Evolutionary conservation across 1,140 invertebrate species (phyloP).

Genomic region (Ceratoteleas bidentatus): DNA sequence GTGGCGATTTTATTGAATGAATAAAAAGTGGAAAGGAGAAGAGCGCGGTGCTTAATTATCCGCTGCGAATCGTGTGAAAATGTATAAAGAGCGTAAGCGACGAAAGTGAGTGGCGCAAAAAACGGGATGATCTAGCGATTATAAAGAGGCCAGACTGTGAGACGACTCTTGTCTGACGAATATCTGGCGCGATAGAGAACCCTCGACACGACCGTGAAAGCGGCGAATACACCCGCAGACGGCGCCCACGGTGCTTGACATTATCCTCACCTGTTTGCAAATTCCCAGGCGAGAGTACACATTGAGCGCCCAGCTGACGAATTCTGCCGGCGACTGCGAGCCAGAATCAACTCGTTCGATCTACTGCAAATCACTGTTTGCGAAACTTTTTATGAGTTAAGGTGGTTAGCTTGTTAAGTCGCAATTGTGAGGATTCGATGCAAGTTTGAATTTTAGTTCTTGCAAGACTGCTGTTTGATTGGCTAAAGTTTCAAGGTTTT

Average conservation of each 20-base stretch:
- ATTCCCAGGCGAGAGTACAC: slow-evolving; percentile 43
- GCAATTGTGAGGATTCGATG: no score
- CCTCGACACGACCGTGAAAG: slow-evolving; percentile 62
- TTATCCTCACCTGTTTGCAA: slow-evolving; percentile 58
- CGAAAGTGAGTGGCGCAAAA: slow-evolving; percentile 52
- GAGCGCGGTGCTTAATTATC: not conserved
- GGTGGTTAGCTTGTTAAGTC: no score
- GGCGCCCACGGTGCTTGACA: slow-evolving; percentile 48
- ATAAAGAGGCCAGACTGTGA: slow-evolving; percentile 64
- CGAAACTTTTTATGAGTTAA: no score
- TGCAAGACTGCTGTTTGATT: no score
- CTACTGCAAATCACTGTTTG: no score
- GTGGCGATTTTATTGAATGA: not conserved
- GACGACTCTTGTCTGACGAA: slow-evolving; percentile 62
- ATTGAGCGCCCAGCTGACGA: slow-evolving; percentile 29
- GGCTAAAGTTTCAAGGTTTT: no score
- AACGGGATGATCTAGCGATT: slow-evolving; percentile 62
- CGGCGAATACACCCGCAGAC: slow-evolving; percentile 59
- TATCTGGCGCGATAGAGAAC: slow-evolving; percentile 60
- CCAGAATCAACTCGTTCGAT: no score
- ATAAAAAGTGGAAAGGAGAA: not conserved
- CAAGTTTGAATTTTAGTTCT: no score
- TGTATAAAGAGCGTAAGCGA: slow-evolving; percentile 32
- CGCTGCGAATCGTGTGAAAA: slow-evolving; percentile 39
- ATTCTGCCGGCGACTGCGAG: not conserved